A percentile compares a stretch with the other conserved stretches of the same genome.
Conservation (phyloP, 2,113 vertebrate genomes). For the Hyla sarda region DNA sequence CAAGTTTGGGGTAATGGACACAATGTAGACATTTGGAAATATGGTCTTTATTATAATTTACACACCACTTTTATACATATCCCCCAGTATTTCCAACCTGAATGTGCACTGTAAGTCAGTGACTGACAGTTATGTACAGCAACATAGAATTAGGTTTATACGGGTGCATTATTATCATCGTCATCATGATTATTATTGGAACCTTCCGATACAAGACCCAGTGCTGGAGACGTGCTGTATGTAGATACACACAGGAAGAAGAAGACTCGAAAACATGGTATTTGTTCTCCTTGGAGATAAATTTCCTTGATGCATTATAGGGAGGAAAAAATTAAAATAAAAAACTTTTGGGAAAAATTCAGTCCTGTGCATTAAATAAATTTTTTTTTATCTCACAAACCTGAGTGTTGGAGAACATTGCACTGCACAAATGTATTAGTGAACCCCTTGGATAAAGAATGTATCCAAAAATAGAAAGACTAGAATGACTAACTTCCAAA, state of each 20-base stretch:
- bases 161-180: not conserved
- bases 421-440: no score
- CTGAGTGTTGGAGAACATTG: no score
- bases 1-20: conserved; percentile 10
- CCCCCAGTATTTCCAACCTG: conserved; percentile 45
- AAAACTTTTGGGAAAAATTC: no score
- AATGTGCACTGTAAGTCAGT: conserved; percentile 40
- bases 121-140: conserved; percentile 39
- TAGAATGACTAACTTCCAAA: no score
- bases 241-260: conserved; percentile 22
- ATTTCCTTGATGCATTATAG: no score
- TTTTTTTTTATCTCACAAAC: no score
- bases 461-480: no score
- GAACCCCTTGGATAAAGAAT: no score
- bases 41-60: conserved; percentile 51
- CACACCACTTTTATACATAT: conserved; percentile 47
- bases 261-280: not conserved
- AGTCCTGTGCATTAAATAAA: no score
- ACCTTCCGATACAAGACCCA: conserved; percentile 21
- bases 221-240: conserved; percentile 27
- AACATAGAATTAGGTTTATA: conserved; percentile 2
- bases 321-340: no score
- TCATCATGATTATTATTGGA: not conserved
- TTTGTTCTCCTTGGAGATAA: not conserved
- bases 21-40: conserved; percentile 41